A percentile compares a stretch with the other conserved stretches of the same genome.
Conservation (phyloP, 2,888 invertebrate genomes). For the Endotricha flammealis region DNA sequence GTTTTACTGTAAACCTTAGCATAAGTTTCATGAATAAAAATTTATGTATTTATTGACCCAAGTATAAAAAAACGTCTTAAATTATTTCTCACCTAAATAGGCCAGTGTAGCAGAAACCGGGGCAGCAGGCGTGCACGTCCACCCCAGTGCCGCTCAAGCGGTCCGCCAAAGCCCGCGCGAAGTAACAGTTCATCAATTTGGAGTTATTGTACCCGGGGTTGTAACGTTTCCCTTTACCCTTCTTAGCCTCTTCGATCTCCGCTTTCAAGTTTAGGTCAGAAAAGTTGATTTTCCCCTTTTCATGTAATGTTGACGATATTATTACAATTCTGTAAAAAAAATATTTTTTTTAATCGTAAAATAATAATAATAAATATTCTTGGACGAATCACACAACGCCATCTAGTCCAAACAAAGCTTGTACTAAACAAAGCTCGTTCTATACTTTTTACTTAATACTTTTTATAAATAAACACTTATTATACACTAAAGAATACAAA, state of each 20-base stretch:
- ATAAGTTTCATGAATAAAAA: too few species aligned
- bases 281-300: conserved; percentile 82
- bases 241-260: conserved; percentile 57
- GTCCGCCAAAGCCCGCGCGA: conserved; percentile 81
- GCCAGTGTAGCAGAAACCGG: conserved; percentile 88
- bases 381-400: too few species aligned
- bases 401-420: too few species aligned
- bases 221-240: conserved; percentile 43
- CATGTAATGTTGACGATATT: conserved; percentile 84
- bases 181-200: conserved; percentile 87
- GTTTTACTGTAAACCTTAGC: too few species aligned
- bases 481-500: background rate
- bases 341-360: too few species aligned
- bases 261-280: conserved; percentile 81
- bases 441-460: too few species aligned
- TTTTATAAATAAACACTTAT: too few species aligned
- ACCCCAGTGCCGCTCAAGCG: conserved; percentile 75
- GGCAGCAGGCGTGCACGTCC: conserved; percentile 84
- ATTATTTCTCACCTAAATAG: conserved; percentile 79
- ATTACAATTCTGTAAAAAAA: conserved; percentile 80
- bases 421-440: too few species aligned
- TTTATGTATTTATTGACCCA: too few species aligned
- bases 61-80: too few species aligned
- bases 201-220: conserved; percentile 86
- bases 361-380: too few species aligned